Evolutionary conservation across 2,888 invertebrate species (phyloP), one percentile per base, ranked within the genome.

Genomic region (Pachymerium ferrugineum): DNA sequence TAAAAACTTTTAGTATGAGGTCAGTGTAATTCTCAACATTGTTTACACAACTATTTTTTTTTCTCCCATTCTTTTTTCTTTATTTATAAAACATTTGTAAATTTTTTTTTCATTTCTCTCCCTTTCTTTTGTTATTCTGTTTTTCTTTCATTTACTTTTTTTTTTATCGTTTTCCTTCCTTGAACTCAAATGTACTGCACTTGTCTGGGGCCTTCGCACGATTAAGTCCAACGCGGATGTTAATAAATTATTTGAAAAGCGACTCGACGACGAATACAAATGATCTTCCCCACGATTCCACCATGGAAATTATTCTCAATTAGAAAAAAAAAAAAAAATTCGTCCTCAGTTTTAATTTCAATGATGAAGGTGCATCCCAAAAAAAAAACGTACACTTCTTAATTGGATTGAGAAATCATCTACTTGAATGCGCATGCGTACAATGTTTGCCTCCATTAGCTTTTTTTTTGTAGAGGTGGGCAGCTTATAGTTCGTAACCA

Each of bases 251-350:
- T 47, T 47, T 47, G 47, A 47, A 47, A 22, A 47, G 47, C 47
- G 47, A 47, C 47, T 47, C 47, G 47, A 47, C 47, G 47, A 47
- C 47, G 47, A 47, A 47, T 47, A 47, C 47, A 47, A 47, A 47
- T 47, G 47, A 47, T 47, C n/a, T 22, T 47, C 16, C 16, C 47
- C 47, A 47, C 22, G 47, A 14, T 19, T 3, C 47, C 47, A n/a
- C 16, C 47, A 47, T 47, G 16, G 47, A 47, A 47, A 47, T 47
- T 47, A 47, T 47, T 47, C 47, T 47, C 47, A 47, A 47, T 47
- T 47, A 47, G 47, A 22, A 8, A 47, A 47, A 47, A 42, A 42
- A 4, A 42, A 38, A 4, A 38, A n/a, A n/a, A n/a, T n/a, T n/a
- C n/a, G 8, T 6, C 38, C 38, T n/a, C 14, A 38, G 38, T 38